Conservation (phyloP, 37 sponge, comb jelly and placozoan genomes). For the Spongilla lacustris region DNA sequence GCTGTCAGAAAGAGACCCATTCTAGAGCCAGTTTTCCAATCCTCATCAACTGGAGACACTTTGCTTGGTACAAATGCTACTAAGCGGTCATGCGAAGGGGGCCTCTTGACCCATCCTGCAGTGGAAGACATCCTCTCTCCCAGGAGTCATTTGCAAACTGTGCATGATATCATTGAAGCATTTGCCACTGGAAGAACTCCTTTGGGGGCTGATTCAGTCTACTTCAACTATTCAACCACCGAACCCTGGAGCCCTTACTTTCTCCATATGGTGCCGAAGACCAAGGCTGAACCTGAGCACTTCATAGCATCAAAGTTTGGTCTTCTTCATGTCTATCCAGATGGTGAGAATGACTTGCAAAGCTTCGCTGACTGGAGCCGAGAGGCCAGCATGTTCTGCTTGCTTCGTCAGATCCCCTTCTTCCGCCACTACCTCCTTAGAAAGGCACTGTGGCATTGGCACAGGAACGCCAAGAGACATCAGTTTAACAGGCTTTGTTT, state of each 20-base stretch:
- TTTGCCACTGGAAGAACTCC: conserved; percentile 64
- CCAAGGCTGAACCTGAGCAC: conserved; percentile 59
- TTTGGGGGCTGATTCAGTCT: conserved; percentile 52
- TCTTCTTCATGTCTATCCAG: conserved; percentile 65
- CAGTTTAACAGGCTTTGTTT: conserved; percentile 26
- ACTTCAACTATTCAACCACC: conserved; percentile 57
- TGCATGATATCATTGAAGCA: conserved; percentile 64
- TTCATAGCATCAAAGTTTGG: conserved; percentile 87
- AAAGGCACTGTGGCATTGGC: conserved; percentile 66
- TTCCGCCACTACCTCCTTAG: conserved; percentile 54
- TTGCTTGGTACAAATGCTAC: not conserved
- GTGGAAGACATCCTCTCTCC: not conserved
- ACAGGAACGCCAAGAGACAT: conserved; percentile 27
- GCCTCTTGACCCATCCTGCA: not conserved
- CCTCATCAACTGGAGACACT: not conserved
- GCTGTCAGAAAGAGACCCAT: not conserved
- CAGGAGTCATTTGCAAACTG: conserved; percentile 9
- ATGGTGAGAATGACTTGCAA: conserved; percentile 55
- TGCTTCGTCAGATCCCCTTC: conserved; percentile 56
- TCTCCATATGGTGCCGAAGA: conserved; percentile 58
- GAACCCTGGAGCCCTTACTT: conserved; percentile 70
- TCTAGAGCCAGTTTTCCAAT: conserved; percentile 2
- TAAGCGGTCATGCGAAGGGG: not conserved
- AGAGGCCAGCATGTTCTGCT: conserved; percentile 64
- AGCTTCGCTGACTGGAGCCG: conserved; percentile 82